These are phyloP conservation scores for Tragopan temminckii DNA, from an alignment of 2,797 vertebrate genomes.

Conservation along the genomic window DNA sequence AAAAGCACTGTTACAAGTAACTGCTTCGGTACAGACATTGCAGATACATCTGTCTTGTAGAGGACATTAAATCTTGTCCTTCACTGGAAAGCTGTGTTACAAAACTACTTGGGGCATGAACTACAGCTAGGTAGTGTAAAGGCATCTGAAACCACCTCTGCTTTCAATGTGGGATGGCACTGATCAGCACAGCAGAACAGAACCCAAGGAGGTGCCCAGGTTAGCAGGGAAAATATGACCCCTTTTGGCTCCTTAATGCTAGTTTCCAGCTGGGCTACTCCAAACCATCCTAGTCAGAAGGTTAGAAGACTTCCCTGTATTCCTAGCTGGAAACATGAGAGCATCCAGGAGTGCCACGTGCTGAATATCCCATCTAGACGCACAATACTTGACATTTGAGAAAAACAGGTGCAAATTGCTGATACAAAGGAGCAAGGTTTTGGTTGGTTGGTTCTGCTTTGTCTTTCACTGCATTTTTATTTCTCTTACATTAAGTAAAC, in stretches of 20 bases:
- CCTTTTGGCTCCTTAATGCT: background rate
- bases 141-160: background rate
- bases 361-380: background rate
- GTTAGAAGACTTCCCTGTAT: background rate
- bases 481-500: background rate
- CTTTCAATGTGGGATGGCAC: background rate
- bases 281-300: background rate
- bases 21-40: background rate
- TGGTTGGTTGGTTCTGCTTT: background rate
- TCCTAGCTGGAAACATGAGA: background rate
- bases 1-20: background rate
- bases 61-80: background rate
- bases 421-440: too few relatives aligned
- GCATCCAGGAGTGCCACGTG: background rate
- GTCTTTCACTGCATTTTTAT: background rate
- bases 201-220: background rate
- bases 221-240: background rate
- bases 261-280: background rate
- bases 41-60: background rate
- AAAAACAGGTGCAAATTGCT: background rate
- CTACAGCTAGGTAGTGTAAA: background rate
- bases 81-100: background rate
- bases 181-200: accelerated
- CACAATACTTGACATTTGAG: background rate
- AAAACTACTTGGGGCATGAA: background rate